Percentiles rank a stretch among this genome's conserved stretches.
Conservation (phyloP, 2,888 invertebrate species). For the Elegia similella region DNA sequence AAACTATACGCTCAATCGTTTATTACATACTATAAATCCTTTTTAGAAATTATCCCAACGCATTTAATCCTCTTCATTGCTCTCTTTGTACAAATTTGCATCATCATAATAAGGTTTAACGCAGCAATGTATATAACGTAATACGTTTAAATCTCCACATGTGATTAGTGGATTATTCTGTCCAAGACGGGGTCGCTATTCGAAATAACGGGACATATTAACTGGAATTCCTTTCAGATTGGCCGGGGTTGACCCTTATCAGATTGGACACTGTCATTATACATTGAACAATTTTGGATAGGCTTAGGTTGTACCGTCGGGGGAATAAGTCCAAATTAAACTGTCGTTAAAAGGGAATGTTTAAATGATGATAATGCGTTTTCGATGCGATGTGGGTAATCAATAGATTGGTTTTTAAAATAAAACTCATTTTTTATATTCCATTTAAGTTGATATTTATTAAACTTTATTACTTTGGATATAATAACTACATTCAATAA, state of each 20-base stretch:
- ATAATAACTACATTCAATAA: no score
- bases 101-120: constrained; percentile 1
- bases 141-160: constrained; percentile 14
- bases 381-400: constrained; percentile 12
- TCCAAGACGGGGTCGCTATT: constrained; percentile 43
- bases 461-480: no score
- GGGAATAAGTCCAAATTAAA: constrained; percentile 29
- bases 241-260: constrained; percentile 64
- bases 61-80: constrained; percentile 28
- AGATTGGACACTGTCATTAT: constrained; percentile 70
- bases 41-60: constrained; percentile 19
- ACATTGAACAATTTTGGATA: constrained; percentile 61
- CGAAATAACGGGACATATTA: constrained; percentile 61
- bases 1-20: constrained; percentile 41
- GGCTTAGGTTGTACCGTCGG: constrained; percentile 43
- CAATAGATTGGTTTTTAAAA: neutral
- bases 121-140: constrained; percentile 26
- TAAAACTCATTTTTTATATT: neutral
- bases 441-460: no score
- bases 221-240: constrained; percentile 68
- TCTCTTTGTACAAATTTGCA: constrained; percentile 11
- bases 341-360: constrained; percentile 22
- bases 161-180: constrained; percentile 23
- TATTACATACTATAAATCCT: constrained; percentile 23
- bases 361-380: constrained; percentile 20